Evolutionary conservation across 2,888 invertebrate genomes (phyloP).

Genomic region (Melanophora roralis): DNA sequence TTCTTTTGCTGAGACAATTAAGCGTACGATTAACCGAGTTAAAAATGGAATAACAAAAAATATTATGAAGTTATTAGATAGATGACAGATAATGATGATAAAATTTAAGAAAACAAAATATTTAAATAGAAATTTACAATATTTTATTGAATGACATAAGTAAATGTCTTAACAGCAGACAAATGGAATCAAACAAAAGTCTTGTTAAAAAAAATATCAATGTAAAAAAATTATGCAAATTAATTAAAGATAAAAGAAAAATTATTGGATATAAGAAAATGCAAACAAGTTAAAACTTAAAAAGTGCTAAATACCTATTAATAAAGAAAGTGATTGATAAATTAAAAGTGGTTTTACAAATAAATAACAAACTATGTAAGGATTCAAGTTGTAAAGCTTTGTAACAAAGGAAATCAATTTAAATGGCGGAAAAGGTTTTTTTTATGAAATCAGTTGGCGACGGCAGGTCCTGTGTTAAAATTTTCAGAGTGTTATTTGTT

Average conservation of each 20-base stretch:
- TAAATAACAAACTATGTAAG: slow-evolving; percentile 32
- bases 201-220: neutral
- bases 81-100: slow-evolving; percentile 27
- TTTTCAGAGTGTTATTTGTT: neutral
- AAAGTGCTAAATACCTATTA: neutral
- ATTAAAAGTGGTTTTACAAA: neutral
- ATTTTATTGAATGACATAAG: slow-evolving; percentile 8
- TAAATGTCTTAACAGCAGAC: slow-evolving; percentile 19
- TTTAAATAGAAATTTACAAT: neutral
- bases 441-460: slow-evolving; percentile 17
- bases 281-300: neutral
- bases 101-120: neutral
- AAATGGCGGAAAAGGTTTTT: neutral
- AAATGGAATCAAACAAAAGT: slow-evolving; percentile 2
- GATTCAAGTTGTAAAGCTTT: neutral
- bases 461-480: slow-evolving; percentile 30
- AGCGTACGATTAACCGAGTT: slow-evolving; percentile 16
- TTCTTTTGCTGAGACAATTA: slow-evolving; percentile 41
- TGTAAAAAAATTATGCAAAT: slow-evolving; percentile 1
- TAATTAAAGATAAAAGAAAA: neutral
- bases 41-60: slow-evolving; percentile 20
- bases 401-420: slow-evolving; percentile 30
- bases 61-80: neutral
- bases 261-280: neutral
- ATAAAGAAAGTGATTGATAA: neutral